phyloP scores from a whole-genome alignment of 1,140 invertebrate species.

The Steinernema feltiae region DNA sequence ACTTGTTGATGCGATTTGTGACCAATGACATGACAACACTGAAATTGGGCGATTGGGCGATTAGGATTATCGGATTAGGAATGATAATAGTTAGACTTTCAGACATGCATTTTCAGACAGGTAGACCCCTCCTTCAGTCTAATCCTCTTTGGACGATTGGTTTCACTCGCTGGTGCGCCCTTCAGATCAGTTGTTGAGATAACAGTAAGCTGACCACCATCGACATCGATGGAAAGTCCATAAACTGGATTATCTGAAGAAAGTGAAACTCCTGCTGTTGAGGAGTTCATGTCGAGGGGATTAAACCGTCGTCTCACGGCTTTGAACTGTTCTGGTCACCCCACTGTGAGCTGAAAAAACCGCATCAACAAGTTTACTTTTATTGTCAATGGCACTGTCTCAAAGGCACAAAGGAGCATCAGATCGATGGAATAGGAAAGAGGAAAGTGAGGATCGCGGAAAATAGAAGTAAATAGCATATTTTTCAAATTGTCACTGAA shows the following conservation, averaged over 20 bases:
- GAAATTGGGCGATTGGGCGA: too few relatives aligned
- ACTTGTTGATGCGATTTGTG: too few relatives aligned
- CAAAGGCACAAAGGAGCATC: background rate
- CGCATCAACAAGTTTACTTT: background rate
- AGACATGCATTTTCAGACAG: too few relatives aligned
- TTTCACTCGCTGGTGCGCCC: too few relatives aligned
- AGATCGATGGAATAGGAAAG: background rate
- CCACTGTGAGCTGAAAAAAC: background rate
- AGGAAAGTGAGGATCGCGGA: background rate
- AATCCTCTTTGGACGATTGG: too few relatives aligned
- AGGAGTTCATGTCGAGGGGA: too few relatives aligned
- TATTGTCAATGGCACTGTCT: background rate
- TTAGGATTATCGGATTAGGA: too few relatives aligned
- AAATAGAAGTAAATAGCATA: conserved; percentile 62
- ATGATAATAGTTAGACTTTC: too few relatives aligned
- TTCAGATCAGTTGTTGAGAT: background rate
- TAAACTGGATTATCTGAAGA: background rate
- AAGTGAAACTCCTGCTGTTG: too few relatives aligned
- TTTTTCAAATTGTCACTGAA: conserved; percentile 90
- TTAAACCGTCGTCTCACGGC: background rate
- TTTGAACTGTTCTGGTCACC: background rate
- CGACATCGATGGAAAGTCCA: background rate
- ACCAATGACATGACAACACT: too few relatives aligned
- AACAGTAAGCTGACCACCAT: background rate
- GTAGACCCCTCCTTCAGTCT: too few relatives aligned